Evolutionary conservation across 2,888 invertebrate genomes (phyloP).

Genomic region (Brachycybe producta): DNA sequence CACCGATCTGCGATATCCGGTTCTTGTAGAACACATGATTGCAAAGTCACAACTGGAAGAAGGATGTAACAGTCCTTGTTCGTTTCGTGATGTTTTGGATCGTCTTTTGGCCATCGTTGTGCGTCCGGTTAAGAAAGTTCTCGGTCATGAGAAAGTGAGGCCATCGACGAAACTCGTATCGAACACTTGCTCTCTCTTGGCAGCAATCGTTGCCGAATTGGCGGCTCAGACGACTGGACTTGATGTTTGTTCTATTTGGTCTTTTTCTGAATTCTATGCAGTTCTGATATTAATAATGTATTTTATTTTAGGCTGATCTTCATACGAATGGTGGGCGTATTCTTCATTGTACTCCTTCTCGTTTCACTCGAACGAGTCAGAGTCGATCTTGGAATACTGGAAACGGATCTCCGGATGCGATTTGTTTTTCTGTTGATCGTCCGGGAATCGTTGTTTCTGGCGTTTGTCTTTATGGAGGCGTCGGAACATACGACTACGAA

Average conservation of each 20-base stretch:
- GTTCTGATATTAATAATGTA: neutral
- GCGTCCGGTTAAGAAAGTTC: conserved; percentile 52
- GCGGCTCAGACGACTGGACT: conserved; percentile 64
- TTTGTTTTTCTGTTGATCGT: conserved; percentile 84
- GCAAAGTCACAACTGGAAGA: conserved; percentile 43
- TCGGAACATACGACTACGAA: conserved; percentile 79
- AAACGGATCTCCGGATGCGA: conserved; percentile 90
- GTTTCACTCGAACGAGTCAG: conserved; percentile 80
- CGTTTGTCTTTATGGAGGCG: conserved; percentile 77
- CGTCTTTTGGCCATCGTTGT: conserved; percentile 67
- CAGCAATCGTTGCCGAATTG: conserved; percentile 75
- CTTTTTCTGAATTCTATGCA: neutral
- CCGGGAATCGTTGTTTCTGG: conserved; percentile 80
- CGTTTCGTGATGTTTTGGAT: conserved; percentile 68
- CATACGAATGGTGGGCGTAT: conserved; percentile 57
- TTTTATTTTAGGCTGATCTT: conserved; percentile 45
- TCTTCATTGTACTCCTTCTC: conserved; percentile 68
- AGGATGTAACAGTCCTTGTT: conserved; percentile 39
- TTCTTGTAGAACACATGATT: conserved; percentile 64
- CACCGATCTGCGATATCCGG: conserved; percentile 46
- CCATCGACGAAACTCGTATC: conserved; percentile 39
- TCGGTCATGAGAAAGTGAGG: conserved; percentile 37
- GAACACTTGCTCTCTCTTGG: conserved; percentile 43
- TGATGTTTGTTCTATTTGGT: conserved; percentile 42
- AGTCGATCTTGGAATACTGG: conserved; percentile 93